Evolutionary conservation across 53 echinoderm and acorn worm species (phyloP), one percentile per base, ranked within the genome.

Genomic region (Paelopatides confundens): DNA sequence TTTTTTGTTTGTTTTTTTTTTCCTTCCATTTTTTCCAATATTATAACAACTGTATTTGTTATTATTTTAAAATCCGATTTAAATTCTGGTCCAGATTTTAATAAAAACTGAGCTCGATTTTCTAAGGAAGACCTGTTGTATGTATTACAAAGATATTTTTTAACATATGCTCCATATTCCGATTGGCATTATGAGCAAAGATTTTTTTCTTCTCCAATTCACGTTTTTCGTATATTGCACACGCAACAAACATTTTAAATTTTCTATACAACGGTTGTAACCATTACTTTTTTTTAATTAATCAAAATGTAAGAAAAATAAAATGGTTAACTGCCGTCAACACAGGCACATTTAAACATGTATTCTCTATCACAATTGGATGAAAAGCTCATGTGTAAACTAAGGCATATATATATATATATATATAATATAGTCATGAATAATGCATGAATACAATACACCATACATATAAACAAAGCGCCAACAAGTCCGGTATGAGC

Each of bases 381-480:
- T 67, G 68, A 4, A n/a, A 29, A 50, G 79, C 79, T 79, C 79
- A 79, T 79, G 79, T 79, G 79, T 33, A 50, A 79, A 79, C 79
- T 79, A 53, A 79, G 79, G 79, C 79, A 79, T 79, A 51, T 33
- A 21, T 21, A 37, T n/a, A n/a, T n/a, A n/a, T n/a, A n/a, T n/a
- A n/a, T n/a, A n/a, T n/a, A n/a, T n/a, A 51, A 27, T 17, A 14
- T 31, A 2, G 33, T 54, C 18, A 51, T 54, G 53, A 79, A 79
- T 50, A 54, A 79, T 52, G 53, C 79, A 79, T 79, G 53, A 79
- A 34, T 48, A 79, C 31, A 79, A 34, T 48, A 79, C 31, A 29
- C 24, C 79, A 52, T 52, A 50, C 53, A 79, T n/a, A n/a, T 79
- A 15, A 47, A 53, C 51, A 79, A 52, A 39, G 32, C 28, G 79